phyloP scores from a whole-genome alignment of 2,113 vertebrate species.

The Thunnus maccoyii region DNA sequence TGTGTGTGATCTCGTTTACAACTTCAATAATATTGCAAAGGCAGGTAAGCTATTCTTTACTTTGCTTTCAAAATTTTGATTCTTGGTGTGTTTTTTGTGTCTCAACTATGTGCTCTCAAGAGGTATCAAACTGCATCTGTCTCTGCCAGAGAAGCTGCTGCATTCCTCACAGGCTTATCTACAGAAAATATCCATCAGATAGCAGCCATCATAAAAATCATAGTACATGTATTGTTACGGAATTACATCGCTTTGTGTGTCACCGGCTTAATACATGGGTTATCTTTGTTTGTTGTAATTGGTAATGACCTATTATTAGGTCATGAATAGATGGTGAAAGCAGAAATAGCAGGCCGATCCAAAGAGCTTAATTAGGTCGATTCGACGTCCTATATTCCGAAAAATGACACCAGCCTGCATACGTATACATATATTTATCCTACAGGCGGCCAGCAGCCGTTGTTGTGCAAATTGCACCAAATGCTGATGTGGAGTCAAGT shows the following conservation, averaged over 20 bases:
- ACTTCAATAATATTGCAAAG: conserved; percentile 83
- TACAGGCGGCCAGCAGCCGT: conserved; percentile 27
- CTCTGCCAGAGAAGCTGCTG: conserved; percentile 24
- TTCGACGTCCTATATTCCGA: conserved; percentile 41
- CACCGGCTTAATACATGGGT: conserved; percentile 1
- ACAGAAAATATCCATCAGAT: conserved; percentile 11
- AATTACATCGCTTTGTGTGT: conserved; percentile 34
- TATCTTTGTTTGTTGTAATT: conserved; percentile 34
- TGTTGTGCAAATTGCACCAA: conserved; percentile 70
- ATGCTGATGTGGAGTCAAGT: conserved; percentile 66
- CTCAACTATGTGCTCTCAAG: conserved; percentile 5
- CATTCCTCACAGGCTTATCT: conserved; percentile 29
- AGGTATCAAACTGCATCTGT: conserved; percentile 45
- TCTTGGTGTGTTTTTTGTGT: conserved; percentile 37
- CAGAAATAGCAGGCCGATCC: background rate
- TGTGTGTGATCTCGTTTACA: conserved; percentile 86
- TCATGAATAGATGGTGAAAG: conserved; percentile 35
- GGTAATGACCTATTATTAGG: conserved; percentile 62
- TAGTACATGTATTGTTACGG: background rate
- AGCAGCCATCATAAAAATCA: conserved; percentile 8
- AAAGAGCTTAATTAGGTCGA: conserved; percentile 21
- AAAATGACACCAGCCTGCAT: conserved; percentile 34
- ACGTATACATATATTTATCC: background rate
- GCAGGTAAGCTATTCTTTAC: conserved; percentile 79
- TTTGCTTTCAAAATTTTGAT: conserved; percentile 5